Evolutionary conservation across 37 sponge, comb jelly and placozoan species (phyloP).

Genomic region (Aphrocallistes beatrix): DNA sequence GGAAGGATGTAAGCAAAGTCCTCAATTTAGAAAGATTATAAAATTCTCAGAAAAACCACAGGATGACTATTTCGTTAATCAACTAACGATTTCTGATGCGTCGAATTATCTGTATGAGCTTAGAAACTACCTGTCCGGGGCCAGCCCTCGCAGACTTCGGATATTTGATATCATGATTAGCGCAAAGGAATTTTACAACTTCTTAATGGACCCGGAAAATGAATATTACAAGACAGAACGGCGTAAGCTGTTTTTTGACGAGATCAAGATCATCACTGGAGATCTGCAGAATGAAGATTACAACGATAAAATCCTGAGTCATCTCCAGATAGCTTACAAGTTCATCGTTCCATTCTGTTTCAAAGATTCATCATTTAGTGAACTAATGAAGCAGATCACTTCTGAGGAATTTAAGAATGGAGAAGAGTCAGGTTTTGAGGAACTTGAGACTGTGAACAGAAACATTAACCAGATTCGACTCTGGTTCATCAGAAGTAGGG

Average conservation of each 20-base stretch:
- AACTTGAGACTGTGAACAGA: constrained; percentile 52
- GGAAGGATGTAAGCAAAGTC: neutral
- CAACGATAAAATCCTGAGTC: constrained; percentile 72
- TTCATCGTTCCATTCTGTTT: constrained; percentile 57
- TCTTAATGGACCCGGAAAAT: neutral
- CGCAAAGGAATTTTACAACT: constrained; percentile 4
- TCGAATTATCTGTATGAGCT: neutral
- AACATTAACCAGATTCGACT: constrained; percentile 65
- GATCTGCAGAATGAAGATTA: constrained; percentile 80
- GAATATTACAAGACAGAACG: constrained; percentile 12
- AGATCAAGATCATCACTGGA: constrained; percentile 45
- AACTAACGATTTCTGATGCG: neutral
- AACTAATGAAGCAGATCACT: constrained; percentile 43
- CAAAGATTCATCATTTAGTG: constrained; percentile 25
- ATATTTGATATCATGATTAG: neutral
- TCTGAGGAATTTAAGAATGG: constrained; percentile 5
- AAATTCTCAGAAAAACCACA: neutral
- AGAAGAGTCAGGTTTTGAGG: neutral
- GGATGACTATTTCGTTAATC: neutral
- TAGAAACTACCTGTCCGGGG: neutral
- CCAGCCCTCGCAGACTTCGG: neutral
- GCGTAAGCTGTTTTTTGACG: neutral
- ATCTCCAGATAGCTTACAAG: constrained; percentile 64
- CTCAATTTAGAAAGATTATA: neutral
- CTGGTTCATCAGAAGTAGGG: constrained; percentile 54